Conservation (phyloP, 2,888 invertebrate species). For the Zele albiditarsus region DNA sequence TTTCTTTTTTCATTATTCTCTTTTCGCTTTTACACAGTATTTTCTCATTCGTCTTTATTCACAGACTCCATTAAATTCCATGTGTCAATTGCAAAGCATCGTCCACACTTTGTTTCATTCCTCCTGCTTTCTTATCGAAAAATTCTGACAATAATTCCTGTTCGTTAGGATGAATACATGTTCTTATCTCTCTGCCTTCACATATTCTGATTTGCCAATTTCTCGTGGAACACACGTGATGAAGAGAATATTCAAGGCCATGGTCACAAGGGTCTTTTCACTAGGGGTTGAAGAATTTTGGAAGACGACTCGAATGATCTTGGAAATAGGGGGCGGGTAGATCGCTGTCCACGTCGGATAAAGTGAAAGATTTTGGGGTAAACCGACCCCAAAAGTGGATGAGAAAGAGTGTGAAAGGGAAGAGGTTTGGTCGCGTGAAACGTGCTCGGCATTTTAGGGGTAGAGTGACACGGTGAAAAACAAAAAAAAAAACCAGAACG, state of each 20-base stretch:
- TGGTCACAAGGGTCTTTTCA: constrained; percentile 42
- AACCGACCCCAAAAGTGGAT: constrained; percentile 37
- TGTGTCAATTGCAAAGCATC: constrained; percentile 71
- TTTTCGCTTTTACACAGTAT: constrained; percentile 28
- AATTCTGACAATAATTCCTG: not conserved
- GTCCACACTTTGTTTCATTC: constrained; percentile 61
- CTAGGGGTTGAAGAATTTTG: constrained; percentile 18
- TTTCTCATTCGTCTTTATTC: constrained; percentile 37
- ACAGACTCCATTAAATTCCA: constrained; percentile 70
- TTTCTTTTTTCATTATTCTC: constrained; percentile 39
- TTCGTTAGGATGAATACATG: not conserved
- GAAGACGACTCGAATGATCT: constrained; percentile 61
- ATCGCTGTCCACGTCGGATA: constrained; percentile 69
- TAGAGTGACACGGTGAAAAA: constrained; percentile 7
- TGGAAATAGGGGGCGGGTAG: constrained; percentile 62
- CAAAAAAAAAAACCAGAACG: constrained; percentile 30
- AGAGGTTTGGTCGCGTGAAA: constrained; percentile 61
- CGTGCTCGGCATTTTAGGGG: constrained; percentile 64
- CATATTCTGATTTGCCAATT: not conserved
- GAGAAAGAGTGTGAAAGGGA: constrained; percentile 46
- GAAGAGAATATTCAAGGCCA: constrained; percentile 46
- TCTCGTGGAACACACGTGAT: constrained; percentile 7
- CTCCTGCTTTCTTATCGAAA: not conserved
- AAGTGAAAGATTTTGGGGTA: constrained; percentile 69
- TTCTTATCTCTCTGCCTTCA: not conserved